These are phyloP conservation scores for Stegodyphus dumicola DNA, from an alignment of 1,140 invertebrate genomes.

Conservation along the genomic window DNA sequence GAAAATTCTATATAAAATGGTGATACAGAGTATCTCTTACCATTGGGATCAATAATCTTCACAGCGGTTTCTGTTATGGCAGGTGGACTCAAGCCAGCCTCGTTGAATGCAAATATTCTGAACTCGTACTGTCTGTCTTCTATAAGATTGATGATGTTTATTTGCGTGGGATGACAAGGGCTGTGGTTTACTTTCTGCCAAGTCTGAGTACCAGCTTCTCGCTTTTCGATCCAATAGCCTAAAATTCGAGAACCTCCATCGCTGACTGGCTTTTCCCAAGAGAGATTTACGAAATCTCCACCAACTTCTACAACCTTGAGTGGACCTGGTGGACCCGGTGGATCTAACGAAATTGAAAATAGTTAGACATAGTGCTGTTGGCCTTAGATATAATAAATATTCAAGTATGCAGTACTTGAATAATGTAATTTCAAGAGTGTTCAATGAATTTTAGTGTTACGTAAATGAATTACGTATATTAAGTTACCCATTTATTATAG, in stretches of 20 bases:
- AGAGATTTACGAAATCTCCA: constrained; percentile 96
- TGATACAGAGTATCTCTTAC: constrained; percentile 65
- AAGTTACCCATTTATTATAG: no score
- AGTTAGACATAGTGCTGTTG: no score
- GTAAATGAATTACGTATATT: no score
- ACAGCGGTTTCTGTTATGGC: constrained; percentile 80
- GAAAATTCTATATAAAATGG: no score
- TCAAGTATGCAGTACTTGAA: no score
- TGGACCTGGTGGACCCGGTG: constrained; percentile 88
- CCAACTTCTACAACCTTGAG: constrained; percentile 94
- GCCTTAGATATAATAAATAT: no score
- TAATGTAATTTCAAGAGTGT: no score
- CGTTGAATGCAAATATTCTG: constrained; percentile 90
- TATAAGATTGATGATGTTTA: constrained; percentile 80
- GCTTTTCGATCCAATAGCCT: constrained; percentile 97
- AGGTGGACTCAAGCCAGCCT: constrained; percentile 88
- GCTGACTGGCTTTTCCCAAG: constrained; percentile 92
- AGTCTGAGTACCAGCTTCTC: constrained; percentile 84
- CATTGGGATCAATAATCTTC: constrained; percentile 89
- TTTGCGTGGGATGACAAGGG: constrained; percentile 62
- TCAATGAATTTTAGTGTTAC: no score
- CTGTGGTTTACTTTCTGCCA: constrained; percentile 94
- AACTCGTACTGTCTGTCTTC: constrained; percentile 93
- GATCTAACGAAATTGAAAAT: constrained; percentile 70
- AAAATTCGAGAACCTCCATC: constrained; percentile 96